Evolutionary conservation across 2,888 invertebrate genomes (phyloP).

Genomic region (Myathropa florea): DNA sequence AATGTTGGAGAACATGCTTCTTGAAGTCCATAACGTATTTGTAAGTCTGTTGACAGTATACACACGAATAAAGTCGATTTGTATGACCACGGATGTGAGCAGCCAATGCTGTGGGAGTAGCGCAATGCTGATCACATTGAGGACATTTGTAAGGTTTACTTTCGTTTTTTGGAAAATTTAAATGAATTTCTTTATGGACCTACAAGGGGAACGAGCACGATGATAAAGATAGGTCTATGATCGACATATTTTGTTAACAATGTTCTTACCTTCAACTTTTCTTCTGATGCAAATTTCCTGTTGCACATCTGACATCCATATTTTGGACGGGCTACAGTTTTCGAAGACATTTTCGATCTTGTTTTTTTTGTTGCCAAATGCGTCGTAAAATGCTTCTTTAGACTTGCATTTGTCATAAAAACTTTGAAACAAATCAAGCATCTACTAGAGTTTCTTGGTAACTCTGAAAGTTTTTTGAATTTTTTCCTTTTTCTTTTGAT

Average conservation of each 20-base stretch:
- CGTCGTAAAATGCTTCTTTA: constrained; percentile 69
- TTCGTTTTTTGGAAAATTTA: constrained; percentile 82
- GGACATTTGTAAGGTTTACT: constrained; percentile 86
- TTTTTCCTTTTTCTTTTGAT: constrained; percentile 46
- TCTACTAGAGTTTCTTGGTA: constrained; percentile 69
- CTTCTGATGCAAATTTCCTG: constrained; percentile 84
- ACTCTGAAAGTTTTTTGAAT: constrained; percentile 53
- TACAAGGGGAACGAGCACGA: constrained; percentile 75
- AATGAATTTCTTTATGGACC: constrained; percentile 86
- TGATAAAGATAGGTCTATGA: background rate
- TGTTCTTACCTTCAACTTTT: constrained; percentile 82
- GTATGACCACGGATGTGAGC: constrained; percentile 87
- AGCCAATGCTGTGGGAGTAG: constrained; percentile 87
- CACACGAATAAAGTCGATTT: constrained; percentile 81
- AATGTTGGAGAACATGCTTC: constrained; percentile 85
- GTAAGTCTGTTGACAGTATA: constrained; percentile 87
- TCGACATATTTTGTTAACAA: background rate
- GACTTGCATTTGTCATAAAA: constrained; percentile 72
- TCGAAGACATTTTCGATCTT: background rate
- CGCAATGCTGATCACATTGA: constrained; percentile 85
- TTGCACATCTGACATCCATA: constrained; percentile 85
- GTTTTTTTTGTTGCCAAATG: constrained; percentile 51
- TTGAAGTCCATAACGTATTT: constrained; percentile 85
- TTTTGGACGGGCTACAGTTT: constrained; percentile 76
- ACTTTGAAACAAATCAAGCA: constrained; percentile 72